Evolutionary conservation across 2,113 vertebrate genomes (phyloP).

Genomic region (Stomatorhinus ivindoensis): DNA sequence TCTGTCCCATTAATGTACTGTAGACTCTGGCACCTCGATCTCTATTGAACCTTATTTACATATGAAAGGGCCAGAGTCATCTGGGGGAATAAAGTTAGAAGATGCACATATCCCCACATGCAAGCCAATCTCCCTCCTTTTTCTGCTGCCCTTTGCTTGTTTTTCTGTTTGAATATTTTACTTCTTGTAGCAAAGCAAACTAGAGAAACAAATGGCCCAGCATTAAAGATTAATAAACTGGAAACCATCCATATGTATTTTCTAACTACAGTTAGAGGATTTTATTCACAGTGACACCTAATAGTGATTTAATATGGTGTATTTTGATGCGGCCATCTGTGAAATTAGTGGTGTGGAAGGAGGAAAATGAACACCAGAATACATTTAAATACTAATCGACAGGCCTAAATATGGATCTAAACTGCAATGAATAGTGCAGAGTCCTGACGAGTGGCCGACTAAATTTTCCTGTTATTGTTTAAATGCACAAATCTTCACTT

Average conservation of each 20-base stretch:
- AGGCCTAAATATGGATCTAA: background rate
- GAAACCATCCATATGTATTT: background rate
- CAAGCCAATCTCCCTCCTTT: background rate
- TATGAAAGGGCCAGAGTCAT: background rate
- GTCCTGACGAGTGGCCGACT: too few species aligned
- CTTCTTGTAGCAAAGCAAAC: background rate
- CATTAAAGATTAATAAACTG: background rate
- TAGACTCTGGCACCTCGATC: background rate
- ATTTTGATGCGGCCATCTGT: constrained; percentile 5
- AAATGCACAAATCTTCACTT: background rate
- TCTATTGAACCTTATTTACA: background rate
- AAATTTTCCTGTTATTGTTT: too few species aligned
- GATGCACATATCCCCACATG: background rate
- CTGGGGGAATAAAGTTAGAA: background rate
- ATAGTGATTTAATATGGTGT: background rate
- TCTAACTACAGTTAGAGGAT: background rate
- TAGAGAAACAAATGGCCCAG: background rate
- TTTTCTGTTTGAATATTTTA: background rate
- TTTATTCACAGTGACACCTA: constrained; percentile 11
- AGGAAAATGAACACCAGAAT: background rate
- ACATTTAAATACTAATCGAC: background rate
- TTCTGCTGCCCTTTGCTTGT: background rate
- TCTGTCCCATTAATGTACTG: background rate
- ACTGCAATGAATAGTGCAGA: background rate
- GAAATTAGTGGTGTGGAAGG: background rate